A percentile compares a stretch with the other conserved stretches of the same genome.
Conservation (phyloP, 2,113 vertebrate species). For the Acrocephalus kingi region DNA sequence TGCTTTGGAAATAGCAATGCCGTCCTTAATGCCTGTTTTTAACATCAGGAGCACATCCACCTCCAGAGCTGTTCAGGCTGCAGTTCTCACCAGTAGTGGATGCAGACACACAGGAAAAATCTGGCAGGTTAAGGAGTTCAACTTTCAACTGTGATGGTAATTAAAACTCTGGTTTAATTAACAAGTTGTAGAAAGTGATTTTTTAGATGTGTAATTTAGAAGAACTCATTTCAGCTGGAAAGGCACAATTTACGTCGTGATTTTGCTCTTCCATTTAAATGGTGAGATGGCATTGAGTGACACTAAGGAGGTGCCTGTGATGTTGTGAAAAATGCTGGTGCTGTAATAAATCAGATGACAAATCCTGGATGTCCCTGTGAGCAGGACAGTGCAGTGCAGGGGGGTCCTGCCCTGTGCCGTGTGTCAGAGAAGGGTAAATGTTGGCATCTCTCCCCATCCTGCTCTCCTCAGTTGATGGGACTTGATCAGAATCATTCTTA, state of each 20-base stretch:
- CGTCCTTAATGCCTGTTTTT: not conserved
- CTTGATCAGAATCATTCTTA: constrained; percentile 22
- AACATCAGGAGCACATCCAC: not conserved
- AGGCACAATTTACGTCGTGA: not conserved
- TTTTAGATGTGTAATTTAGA: not conserved
- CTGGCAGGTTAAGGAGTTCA: not conserved
- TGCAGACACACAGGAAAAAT: not conserved
- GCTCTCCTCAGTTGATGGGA: not conserved
- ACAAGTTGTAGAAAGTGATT: not conserved
- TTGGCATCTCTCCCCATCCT: not conserved
- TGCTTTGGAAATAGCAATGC: not conserved
- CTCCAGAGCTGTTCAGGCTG: not conserved
- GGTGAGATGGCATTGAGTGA: not conserved
- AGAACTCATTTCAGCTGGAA: not conserved
- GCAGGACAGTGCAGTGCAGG: not conserved
- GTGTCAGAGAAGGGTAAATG: not conserved
- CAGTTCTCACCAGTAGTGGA: not conserved
- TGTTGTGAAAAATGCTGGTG: not conserved
- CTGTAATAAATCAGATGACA: not conserved
- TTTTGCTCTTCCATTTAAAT: not conserved
- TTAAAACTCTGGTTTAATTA: not conserved
- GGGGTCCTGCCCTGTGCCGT: not conserved
- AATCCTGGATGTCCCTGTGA: not conserved
- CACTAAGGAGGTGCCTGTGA: not conserved
- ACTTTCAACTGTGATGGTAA: rapidly evolving